Evolutionary conservation across 1,140 invertebrate species (phyloP).

Genomic region (Akabosia matsudoensis): DNA sequence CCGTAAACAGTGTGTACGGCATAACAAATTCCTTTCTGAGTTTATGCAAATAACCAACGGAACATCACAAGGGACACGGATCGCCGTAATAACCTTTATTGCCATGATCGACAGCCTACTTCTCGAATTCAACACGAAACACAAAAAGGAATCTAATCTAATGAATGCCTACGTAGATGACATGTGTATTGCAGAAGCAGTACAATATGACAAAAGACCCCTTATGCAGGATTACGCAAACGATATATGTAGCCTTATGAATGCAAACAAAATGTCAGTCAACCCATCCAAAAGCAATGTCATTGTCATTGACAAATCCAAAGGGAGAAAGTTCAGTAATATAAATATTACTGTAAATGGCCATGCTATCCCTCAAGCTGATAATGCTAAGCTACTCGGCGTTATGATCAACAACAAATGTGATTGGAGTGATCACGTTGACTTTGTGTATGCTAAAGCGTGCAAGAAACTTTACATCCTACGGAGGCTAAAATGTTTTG

Average conservation of each 20-base stretch:
- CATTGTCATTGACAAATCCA: background rate
- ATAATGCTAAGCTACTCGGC: background rate
- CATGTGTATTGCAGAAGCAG: background rate
- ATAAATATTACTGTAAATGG: background rate
- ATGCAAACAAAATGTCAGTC: background rate
- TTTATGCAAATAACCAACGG: background rate
- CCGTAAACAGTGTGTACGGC: conserved; percentile 6
- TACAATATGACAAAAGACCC: background rate
- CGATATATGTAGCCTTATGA: background rate
- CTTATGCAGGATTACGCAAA: background rate
- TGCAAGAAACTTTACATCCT: background rate
- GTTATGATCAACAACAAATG: background rate
- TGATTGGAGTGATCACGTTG: conserved; percentile 3
- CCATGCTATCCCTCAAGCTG: background rate
- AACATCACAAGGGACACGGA: background rate
- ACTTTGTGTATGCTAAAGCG: background rate
- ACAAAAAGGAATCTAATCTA: background rate
- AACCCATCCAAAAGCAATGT: background rate
- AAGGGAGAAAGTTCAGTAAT: background rate
- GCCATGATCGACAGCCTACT: background rate
- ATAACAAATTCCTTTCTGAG: background rate
- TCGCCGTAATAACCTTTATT: background rate
- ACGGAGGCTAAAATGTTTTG: background rate
- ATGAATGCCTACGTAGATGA: conserved; percentile 23
- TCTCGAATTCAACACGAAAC: background rate